Percentiles rank a stretch among this genome's conserved stretches.
Conservation (phyloP, 2,113 vertebrate species). For the Hydrochoerus hydrochaeris region DNA sequence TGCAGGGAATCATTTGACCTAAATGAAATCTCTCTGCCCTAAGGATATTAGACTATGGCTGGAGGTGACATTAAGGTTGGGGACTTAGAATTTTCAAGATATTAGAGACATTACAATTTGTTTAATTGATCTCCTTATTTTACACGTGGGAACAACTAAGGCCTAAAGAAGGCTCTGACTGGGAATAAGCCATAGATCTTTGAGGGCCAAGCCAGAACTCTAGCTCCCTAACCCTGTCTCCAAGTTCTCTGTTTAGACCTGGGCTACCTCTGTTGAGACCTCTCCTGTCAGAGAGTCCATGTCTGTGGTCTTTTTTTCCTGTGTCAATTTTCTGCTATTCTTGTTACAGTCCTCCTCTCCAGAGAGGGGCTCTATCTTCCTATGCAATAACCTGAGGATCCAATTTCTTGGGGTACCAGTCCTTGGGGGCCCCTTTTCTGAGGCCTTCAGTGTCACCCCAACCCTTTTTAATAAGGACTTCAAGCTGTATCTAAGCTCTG, state of each 20-base stretch:
- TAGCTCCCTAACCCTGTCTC: background rate
- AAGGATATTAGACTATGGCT: conserved; percentile 73
- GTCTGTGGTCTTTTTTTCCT: background rate
- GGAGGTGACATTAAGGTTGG: conserved; percentile 71
- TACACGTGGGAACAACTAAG: conserved; percentile 50
- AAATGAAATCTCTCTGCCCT: conserved; percentile 75
- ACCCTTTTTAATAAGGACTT: background rate
- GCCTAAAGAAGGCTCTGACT: background rate
- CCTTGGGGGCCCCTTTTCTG: background rate
- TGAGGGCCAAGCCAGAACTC: background rate
- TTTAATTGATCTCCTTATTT: conserved; percentile 35
- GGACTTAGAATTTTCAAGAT: conserved; percentile 63
- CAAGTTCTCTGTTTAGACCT: background rate
- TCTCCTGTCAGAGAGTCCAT: background rate
- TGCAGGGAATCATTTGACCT: conserved; percentile 78
- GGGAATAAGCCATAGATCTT: background rate
- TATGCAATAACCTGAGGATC: background rate
- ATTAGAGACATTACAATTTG: conserved; percentile 56
- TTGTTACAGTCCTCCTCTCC: background rate
- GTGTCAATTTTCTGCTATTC: background rate
- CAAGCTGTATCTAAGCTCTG: background rate
- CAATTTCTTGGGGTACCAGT: background rate
- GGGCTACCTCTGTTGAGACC: background rate
- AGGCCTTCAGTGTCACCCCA: background rate
- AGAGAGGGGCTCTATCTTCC: background rate